Base-by-base conservation (phyloP, 30 jellyfish, hydroid and myxozoan genomes). In the Aurelia aurita region DNA sequence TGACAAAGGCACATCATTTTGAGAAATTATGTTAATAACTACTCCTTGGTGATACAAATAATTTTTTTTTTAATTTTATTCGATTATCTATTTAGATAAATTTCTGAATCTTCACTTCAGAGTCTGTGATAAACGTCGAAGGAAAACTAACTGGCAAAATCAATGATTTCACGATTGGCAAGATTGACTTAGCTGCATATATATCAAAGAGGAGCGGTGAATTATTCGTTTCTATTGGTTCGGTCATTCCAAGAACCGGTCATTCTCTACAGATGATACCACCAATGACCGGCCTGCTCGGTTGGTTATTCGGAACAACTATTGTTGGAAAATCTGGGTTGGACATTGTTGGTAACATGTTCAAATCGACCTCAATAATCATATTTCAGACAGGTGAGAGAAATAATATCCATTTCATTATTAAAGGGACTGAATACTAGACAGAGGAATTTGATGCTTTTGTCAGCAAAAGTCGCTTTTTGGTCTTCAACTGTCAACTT, bases 181-280 rank as follows among this genome's bases (percentile, higher is more conserved):
- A 49, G 2, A 87, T 80, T 10, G 87, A 69, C 31, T 51, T 87
- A 25, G 85, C 64, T 46, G 96, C 89, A 20, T 35, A 29, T 10
- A 34, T 77, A n/a, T 46, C 80, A 7, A 31, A 32, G 15, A 54
- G 54, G 29, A 73, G 65, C 15, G 90, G 90, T 21, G 87, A 68
- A 39, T n/a, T 77, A 67, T 77, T 72, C 43, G 82, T 87, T 25
- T 35, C 90, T 11, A 71, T 87, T 54, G 80, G 60, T 44, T 59
- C 90, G 16, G 67, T 75, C 31, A 39, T 74, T 32, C 57, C 77
- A 22, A 57, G 29, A 27, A 9, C 73, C 20, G 96, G 96, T 0
- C 77, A 74, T 68, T 87, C 88, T 5, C 77, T 87, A n/a, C 89
- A 87, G 45, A 72, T 87, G 87, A 61, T 70, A 9, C 87, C 96